These are phyloP conservation scores for Oxycera nigricornis DNA, from an alignment of 2,888 invertebrate genomes.

Conservation along the genomic window DNA sequence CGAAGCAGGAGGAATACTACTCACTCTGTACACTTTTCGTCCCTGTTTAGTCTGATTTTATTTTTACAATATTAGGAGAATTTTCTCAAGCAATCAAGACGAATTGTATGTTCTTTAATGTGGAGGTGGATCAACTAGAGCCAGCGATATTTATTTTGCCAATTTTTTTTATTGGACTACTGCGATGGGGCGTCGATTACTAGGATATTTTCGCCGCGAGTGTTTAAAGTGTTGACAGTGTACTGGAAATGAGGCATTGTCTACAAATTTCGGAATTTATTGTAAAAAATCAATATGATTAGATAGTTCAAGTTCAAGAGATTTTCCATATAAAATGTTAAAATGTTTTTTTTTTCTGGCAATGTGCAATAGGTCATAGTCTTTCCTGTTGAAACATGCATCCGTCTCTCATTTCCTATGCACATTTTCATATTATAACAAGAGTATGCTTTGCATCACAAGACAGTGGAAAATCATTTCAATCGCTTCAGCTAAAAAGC, in stretches of 20 bases:
- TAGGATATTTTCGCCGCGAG: neutral
- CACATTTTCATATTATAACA: too few relatives aligned
- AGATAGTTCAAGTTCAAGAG: too few relatives aligned
- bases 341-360: too few relatives aligned
- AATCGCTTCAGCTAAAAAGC: too few relatives aligned
- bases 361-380: too few relatives aligned
- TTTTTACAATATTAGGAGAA: neutral
- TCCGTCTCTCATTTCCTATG: too few relatives aligned
- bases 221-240: neutral
- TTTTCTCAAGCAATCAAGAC: neutral
- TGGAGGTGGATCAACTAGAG: slow-evolving; percentile 22
- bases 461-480: too few relatives aligned
- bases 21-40: neutral
- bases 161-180: slow-evolving; percentile 11
- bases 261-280: neutral
- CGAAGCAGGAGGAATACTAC: neutral
- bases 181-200: neutral
- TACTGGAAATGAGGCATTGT: neutral
- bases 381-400: too few relatives aligned
- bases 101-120: neutral
- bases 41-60: neutral
- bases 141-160: neutral
- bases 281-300: too few relatives aligned
- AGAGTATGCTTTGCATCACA: too few relatives aligned
- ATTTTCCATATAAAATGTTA: too few relatives aligned